These are phyloP conservation scores for Dasysyrphus albostriatus DNA, from an alignment of 2,888 invertebrate species.

Conservation along the genomic window DNA sequence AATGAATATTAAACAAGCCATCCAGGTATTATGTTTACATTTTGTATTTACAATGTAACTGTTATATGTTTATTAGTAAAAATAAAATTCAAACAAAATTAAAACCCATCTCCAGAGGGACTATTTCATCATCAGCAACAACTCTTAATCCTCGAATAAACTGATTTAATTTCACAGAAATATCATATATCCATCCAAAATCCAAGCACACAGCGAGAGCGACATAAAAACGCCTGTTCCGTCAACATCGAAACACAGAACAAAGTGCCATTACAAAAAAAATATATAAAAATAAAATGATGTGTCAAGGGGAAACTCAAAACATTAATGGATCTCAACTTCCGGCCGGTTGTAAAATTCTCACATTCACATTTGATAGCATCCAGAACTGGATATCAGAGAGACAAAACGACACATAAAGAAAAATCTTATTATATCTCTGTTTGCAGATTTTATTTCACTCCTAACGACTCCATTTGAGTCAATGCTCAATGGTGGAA, in stretches of 20 bases:
- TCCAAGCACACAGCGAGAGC: neutral
- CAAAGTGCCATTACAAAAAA: neutral
- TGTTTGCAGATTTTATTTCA: conserved; percentile 27
- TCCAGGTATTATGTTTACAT: no score
- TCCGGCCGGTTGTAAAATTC: conserved; percentile 29
- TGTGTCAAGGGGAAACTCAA: conserved; percentile 25
- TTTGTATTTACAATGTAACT: no score
- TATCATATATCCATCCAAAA: conserved; percentile 19
- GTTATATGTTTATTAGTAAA: neutral
- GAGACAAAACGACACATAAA: conserved; percentile 1
- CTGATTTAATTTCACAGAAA: conserved; percentile 26
- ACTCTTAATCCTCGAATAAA: conserved; percentile 10
- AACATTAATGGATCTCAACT: conserved; percentile 32
- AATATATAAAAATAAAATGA: conserved; percentile 1
- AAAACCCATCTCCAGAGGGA: conserved; percentile 18
- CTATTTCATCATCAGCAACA: conserved; percentile 9
- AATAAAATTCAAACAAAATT: conserved; percentile 16
- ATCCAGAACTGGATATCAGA: neutral
- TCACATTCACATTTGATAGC: neutral
- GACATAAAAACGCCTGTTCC: neutral
- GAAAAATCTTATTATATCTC: conserved; percentile 9
- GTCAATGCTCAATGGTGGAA: neutral
- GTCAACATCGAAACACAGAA: neutral
- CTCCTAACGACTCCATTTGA: conserved; percentile 5
- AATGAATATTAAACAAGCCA: no score